A percentile compares a stretch with the other conserved stretches of the same genome.
phyloP scores from a whole-genome alignment of 2,888 invertebrate genomes.

The Trichacis sp. region DNA sequence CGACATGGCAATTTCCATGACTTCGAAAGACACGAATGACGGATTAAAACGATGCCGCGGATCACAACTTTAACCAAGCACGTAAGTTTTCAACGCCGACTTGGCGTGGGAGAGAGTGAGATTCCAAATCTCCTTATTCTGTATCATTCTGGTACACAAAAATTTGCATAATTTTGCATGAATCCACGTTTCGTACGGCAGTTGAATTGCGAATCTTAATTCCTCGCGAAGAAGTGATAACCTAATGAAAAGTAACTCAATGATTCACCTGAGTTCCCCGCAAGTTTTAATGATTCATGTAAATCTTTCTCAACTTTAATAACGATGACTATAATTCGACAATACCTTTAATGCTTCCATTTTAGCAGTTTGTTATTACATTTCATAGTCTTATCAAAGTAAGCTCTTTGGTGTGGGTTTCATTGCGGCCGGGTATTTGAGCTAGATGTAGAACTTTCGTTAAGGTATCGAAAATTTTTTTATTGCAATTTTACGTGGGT shows the following conservation, averaged over 20 bases:
- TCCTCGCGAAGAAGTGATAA: not conserved
- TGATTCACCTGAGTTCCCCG: not conserved
- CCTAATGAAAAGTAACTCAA: not conserved
- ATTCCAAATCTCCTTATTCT: not conserved
- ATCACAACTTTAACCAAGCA: not conserved
- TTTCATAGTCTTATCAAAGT: no score
- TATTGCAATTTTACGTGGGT: not conserved
- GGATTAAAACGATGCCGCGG: not conserved
- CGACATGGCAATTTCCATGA: not conserved
- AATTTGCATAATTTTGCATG: not conserved
- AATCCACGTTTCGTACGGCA: not conserved
- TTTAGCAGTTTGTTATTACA: no score
- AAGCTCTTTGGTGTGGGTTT: not conserved
- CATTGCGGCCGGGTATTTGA: not conserved
- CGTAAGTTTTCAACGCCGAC: slow-evolving; percentile 1
- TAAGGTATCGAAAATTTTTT: not conserved
- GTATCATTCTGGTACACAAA: not conserved
- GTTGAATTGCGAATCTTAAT: not conserved
- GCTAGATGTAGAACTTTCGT: no score
- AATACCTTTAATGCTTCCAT: not conserved
- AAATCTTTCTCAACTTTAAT: not conserved
- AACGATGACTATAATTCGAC: not conserved
- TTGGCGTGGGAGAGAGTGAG: not conserved
- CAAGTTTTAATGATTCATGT: not conserved
- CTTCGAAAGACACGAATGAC: not conserved